phyloP scores from a whole-genome alignment of 2,797 vertebrate species.

The Pseudochirops cupreus region DNA sequence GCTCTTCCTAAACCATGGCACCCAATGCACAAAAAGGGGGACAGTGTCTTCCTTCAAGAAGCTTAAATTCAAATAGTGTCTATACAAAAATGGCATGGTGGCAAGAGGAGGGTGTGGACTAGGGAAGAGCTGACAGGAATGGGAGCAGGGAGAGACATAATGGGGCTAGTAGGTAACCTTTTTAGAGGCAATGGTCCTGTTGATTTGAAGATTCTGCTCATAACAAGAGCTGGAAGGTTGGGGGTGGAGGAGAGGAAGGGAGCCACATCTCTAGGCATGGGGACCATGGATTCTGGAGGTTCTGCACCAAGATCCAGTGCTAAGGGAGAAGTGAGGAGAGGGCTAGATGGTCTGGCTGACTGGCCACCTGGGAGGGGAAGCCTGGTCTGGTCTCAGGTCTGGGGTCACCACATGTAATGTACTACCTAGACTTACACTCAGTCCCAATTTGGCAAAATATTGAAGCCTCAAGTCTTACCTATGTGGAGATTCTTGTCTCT shows the following conservation, averaged over 20 bases:
- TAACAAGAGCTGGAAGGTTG: not conserved
- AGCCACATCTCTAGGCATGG: not conserved
- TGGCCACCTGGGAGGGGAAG: not conserved
- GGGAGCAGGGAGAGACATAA: not conserved
- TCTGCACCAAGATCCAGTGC: not conserved
- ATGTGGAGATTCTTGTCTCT: not conserved
- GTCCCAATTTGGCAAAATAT: not conserved
- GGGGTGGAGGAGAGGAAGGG: not conserved
- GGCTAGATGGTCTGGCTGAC: not conserved
- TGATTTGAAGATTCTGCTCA: not conserved
- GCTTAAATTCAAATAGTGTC: not conserved
- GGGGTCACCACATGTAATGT: not conserved
- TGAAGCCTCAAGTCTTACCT: not conserved
- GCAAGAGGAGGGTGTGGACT: not conserved
- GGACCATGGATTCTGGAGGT: not conserved
- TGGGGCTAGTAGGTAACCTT: not conserved
- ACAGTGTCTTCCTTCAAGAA: not conserved
- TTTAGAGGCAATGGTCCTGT: not conserved
- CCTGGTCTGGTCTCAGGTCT: not conserved
- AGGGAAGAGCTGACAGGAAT: not conserved
- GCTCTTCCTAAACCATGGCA: not conserved
- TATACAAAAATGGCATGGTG: not conserved
- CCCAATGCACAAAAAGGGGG: not conserved
- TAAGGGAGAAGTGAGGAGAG: not conserved
- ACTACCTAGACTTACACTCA: not conserved